Evolutionary conservation across 2,113 vertebrate genomes (phyloP), one percentile per base, ranked within the genome.

Genomic region (Bucco capensis): DNA sequence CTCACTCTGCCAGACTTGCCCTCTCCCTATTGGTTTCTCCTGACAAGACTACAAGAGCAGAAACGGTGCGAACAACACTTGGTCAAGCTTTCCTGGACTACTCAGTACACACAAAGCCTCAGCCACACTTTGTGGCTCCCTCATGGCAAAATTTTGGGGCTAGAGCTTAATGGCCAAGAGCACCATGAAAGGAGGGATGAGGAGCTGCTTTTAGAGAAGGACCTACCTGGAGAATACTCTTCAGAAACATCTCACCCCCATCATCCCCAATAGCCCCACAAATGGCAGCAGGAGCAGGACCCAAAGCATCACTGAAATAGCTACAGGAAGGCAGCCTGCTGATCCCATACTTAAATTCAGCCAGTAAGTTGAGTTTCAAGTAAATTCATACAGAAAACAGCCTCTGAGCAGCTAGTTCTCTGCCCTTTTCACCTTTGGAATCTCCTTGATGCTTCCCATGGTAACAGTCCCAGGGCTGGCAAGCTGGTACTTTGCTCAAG

Each of bases 221-320:
- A 53, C 11, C 23, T 19, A n/a, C 37, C n/a, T n/a, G 44, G 46
- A 62, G 12, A 51, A 15, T 9, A n/a, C 19, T 76, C 74, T 72
- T 60, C 9, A 51, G 37, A 58, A 60, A 82, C 31, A 31, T 9
- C 30, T 83, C 27, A 53, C 49, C 18, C 27, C 12, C 0, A 2
- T 9, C 61, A 15, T 3, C 35, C 53, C 15, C 6, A 54, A 4
- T 1, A 5, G 46, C 38, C 33, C 64, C 54, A 28, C n/a, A 19
- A 69, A 49, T 10, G 21, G 64, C 30, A 24, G 46, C 11, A 7
- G 69, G 57, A 50, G 46, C 11, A 7, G 66, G 57, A 50, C 61
- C 33, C 1, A 0, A 60, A 53, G 35, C 0, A 2, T 4, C 0
- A 1, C 40, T 53, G 12, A 15, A 8, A 14, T 30, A 40, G 40